Base-by-base conservation (phyloP, 2,113 vertebrate species). In the Prunella himalayana region DNA sequence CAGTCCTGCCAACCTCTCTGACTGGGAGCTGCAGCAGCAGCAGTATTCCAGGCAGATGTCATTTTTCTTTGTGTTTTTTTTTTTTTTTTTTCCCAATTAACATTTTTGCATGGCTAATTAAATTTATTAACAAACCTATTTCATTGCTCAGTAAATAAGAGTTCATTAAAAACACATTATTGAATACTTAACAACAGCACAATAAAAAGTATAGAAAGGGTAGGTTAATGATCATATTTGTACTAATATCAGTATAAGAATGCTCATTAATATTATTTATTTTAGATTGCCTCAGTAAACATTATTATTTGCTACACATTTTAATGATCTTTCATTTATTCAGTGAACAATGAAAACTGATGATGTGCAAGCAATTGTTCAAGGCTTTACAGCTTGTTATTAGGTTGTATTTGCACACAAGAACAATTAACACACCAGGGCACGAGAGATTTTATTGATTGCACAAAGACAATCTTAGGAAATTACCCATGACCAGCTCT, bases 101-200 rank as follows among this genome's bases (percentile, higher is more conserved):
- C 37, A 60, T 56, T 90, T 89, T 85, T 85, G 31, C 51, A 77
- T 54, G 82, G 73, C 9, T 81, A 64, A 84, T 91, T 90, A 84
- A 53, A 76, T 77, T 23, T 85, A 88, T 72, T 85, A 88, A 73
- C 27, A 76, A 35, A 42, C 41, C 50, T 75, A 72, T 90, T 94
- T 92, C 51, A 64, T 72, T 77, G 69, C 71, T 94, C 71, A 73
- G 73, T 91, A 95, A 89, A 73, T 84, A 96, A 85, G 39, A 73
- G 31, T 82, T 87, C 86, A 87, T 96, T 96, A 92, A 87, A 96
- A 95, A 33, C n/a, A 80, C 35, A 60, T 87, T 95, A 91, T 35
- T 86, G 68, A 31, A 71, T 64, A 41, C n/a, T 93, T 86, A 96
- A 93, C 64, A 88, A 66, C 66, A 92, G n/a, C 22, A 39, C 65